Evolutionary conservation across 2,888 invertebrate genomes (phyloP), one percentile per base, ranked within the genome.

Genomic region (Aquatica leii): DNA sequence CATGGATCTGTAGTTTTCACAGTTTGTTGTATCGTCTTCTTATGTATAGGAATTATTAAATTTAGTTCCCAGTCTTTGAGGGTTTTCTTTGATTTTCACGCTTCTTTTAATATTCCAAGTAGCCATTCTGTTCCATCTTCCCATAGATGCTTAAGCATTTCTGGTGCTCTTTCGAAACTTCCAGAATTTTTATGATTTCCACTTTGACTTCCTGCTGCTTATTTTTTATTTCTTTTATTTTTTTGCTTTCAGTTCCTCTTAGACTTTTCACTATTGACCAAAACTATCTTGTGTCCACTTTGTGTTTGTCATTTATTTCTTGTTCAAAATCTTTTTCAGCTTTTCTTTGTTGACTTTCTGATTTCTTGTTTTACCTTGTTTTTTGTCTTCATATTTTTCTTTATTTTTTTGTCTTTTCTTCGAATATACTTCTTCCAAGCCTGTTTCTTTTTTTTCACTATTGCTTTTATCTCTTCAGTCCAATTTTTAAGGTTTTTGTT

Each of bases 1-100:
- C 17, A 41, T 54, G 20, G 54, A 14, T 40, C n/a, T 20, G 21
- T 54, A 54, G n/a, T 54, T 40, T 6, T 54, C 41, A 14, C 54
- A 54, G 21, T n/a, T 54, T n/a, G 21, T 41, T 24, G 54, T 41
- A 2, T 54, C 54, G 37, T 41, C 41, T 54, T 40, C 15, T 54
- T 54, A 18, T 41, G 41, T 12, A 54, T 54, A 18, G 41, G 43
- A 40, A 54, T 20, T 2, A 54, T 41, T 12, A 54, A 11, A 12
- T 54, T 41, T 41, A 5, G 17, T 54, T 54, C 21, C 41, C 54
- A 54, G 18, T 43, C 43, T 43, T 54, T 40, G 5, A 21, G 40
- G 40, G 41, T 54, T 41, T 9, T 20, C 41, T 54, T 41, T 18
- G 54, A 37, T 15, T 9, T 54, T 41, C 43, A 54, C 41, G 54